A percentile compares a stretch with the other conserved stretches of the same genome.
Evolutionary conservation across 1,140 invertebrate species (phyloP).

Genomic region (Pogonomyrmex californicus): DNA sequence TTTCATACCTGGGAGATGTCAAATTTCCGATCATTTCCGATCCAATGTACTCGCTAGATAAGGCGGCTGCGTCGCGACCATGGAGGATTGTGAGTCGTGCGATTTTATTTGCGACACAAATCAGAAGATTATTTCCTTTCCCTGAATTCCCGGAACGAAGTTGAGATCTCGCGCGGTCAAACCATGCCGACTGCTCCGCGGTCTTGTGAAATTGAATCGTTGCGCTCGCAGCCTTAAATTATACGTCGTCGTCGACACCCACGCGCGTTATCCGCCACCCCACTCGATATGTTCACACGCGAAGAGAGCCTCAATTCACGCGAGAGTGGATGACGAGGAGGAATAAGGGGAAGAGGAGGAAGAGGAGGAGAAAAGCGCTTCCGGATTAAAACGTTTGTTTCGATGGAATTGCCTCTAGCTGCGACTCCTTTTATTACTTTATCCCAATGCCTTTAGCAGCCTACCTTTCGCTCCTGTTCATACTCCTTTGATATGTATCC

Average conservation of each 20-base stretch:
- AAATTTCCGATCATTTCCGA: slow-evolving; percentile 66
- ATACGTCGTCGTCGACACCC: slow-evolving; percentile 79
- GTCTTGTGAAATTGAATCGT: slow-evolving; percentile 80
- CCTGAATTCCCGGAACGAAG: background rate
- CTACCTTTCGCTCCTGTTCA: slow-evolving; percentile 38
- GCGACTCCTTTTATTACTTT: slow-evolving; percentile 71
- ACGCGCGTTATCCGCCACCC: slow-evolving; percentile 67
- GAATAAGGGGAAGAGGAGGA: background rate
- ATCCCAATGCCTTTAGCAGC: slow-evolving; percentile 55
- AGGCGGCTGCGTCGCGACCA: slow-evolving; percentile 44
- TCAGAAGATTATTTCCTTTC: slow-evolving; percentile 76
- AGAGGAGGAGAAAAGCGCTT: slow-evolving; percentile 40
- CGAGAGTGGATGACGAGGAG: background rate
- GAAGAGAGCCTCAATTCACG: slow-evolving; percentile 55
- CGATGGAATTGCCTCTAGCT: slow-evolving; percentile 68
- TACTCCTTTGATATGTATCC: slow-evolving; percentile 35
- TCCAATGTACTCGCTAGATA: slow-evolving; percentile 64
- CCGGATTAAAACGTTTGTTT: slow-evolving; percentile 77
- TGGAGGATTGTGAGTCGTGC: slow-evolving; percentile 75
- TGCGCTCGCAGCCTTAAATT: slow-evolving; percentile 77
- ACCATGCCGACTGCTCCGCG: slow-evolving; percentile 64
- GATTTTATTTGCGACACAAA: slow-evolving; percentile 76
- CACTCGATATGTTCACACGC: slow-evolving; percentile 65
- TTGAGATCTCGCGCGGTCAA: too few species aligned
- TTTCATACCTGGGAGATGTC: slow-evolving; percentile 49